Evolutionary conservation across 2,797 vertebrate genomes (phyloP).

Genomic region (Chelon labrosus): DNA sequence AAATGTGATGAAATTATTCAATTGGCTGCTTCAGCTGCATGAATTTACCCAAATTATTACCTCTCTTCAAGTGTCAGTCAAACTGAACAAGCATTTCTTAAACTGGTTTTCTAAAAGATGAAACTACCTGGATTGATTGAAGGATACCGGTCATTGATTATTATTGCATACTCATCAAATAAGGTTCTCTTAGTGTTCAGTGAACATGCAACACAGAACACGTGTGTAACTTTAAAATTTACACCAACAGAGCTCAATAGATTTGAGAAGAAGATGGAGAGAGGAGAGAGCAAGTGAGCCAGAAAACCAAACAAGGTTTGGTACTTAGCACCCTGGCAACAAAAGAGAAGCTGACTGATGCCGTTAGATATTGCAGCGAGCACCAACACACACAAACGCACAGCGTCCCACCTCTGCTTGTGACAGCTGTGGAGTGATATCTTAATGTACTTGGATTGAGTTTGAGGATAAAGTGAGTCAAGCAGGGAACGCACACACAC

Average conservation of each 20-base stretch:
- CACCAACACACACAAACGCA: constrained; percentile 22
- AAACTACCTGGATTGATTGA: too few relatives aligned
- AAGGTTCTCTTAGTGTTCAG: too few relatives aligned
- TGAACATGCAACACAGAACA: too few relatives aligned
- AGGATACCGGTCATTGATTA: too few relatives aligned
- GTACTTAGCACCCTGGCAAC: constrained; percentile 49
- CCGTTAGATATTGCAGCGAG: constrained; percentile 51
- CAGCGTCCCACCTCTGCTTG: constrained; percentile 34
- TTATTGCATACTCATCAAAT: too few relatives aligned
- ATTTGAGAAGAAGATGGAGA: constrained; percentile 14
- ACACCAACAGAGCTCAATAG: background rate
- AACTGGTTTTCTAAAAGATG: too few relatives aligned
- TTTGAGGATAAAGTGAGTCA: constrained; percentile 44
- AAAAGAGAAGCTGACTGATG: constrained; percentile 57
- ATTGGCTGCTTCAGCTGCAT: too few relatives aligned
- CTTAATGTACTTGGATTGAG: constrained; percentile 50
- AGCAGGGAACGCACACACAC: constrained; percentile 10
- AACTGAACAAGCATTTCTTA: too few relatives aligned
- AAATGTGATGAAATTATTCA: too few relatives aligned
- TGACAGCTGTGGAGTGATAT: constrained; percentile 54
- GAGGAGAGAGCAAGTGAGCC: constrained; percentile 32
- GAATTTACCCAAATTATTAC: too few relatives aligned
- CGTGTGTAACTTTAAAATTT: background rate
- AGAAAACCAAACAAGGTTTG: constrained; percentile 29
- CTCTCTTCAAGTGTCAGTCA: too few relatives aligned